Evolutionary conservation across 1,140 invertebrate species (phyloP), one percentile per base, ranked within the genome.

Genomic region (Heliconius himera): DNA sequence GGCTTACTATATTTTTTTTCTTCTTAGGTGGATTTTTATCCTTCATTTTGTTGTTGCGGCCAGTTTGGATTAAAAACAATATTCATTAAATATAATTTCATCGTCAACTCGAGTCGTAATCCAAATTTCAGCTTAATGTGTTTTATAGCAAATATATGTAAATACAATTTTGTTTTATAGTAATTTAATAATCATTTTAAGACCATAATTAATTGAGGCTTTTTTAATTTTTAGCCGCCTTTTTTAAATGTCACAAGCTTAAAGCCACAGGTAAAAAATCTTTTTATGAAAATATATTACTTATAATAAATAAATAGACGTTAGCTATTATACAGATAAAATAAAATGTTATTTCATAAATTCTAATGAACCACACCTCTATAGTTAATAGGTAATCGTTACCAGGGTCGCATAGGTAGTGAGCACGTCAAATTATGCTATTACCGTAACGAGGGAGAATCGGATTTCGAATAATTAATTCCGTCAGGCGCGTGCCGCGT

Each of bases 401-500:
- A 86, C 85, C 77, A 86, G 82, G 81, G 72, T 70, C 71, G 22
- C 81, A 88, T 81, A 86, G 60, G 70, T 77, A 29, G 73, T 29
- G 75, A 83, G 56, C 77, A 80, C 79, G 81, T 82, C 83, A 87
- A 88, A 89, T 90, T 87, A 90, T 84, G 84, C 88, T 84, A 84
- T 85, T 86, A 88, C 73, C 73, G 80, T 84, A 88, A 88, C 83
- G 79, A 85, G 84, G 81, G 77, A 66, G 75, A 80, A 76, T 77
- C 76, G 73, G 78, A 74, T 84, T 86, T 84, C 72, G 81, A 85
- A 88, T 87, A 88, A 91, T 91, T 89, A 89, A 86, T 85, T 87
- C 85, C 85, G 85, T 88, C 85, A 87, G 54, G 33, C 90, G 85
- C 90, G 89, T 90, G 89, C 70, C 88, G 79, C 38, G 73, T 81